Percentiles rank a stretch among this genome's conserved stretches.
Evolutionary conservation across 2,888 invertebrate species (phyloP).

Genomic region (Drosophila anomalata): DNA sequence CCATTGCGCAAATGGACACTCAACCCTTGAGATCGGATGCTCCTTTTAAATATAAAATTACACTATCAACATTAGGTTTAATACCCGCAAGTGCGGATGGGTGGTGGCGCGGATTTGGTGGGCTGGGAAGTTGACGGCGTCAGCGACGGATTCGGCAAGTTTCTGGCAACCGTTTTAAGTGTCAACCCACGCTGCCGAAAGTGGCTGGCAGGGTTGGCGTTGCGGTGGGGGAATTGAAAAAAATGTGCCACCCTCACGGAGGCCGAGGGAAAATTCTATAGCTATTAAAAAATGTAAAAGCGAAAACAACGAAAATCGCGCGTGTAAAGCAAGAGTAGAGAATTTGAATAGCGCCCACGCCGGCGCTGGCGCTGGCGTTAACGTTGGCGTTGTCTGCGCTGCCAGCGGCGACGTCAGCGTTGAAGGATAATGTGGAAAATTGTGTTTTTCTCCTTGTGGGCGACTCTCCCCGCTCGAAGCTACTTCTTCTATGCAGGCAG

Average conservation of each 20-base stretch:
- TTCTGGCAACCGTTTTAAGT: constrained; percentile 73
- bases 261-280: constrained; percentile 62
- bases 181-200: constrained; percentile 57
- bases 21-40: constrained; percentile 61
- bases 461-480: constrained; percentile 3
- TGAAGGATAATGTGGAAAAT: constrained; percentile 70
- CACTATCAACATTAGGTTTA: constrained; percentile 81
- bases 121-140: constrained; percentile 7
- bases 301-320: constrained; percentile 80
- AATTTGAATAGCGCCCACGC: constrained; percentile 71
- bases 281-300: constrained; percentile 80
- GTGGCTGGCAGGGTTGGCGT: constrained; percentile 70
- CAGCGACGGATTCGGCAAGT: constrained; percentile 37
- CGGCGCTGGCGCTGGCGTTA: constrained; percentile 23
- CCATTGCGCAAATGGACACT: constrained; percentile 32
- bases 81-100: constrained; percentile 76
- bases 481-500: constrained; percentile 28
- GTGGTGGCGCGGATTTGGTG: constrained; percentile 10
- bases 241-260: constrained; percentile 46
- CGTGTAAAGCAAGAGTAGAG: constrained; percentile 78
- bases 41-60: constrained; percentile 78
- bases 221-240: constrained; percentile 40
- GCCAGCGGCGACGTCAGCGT: constrained; percentile 27
- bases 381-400: constrained; percentile 26
- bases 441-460: constrained; percentile 47